A percentile compares a stretch with the other conserved stretches of the same genome.
Evolutionary conservation across 2,113 vertebrate genomes (phyloP).

Genomic region (Cyanoramphus novaezelandiae): DNA sequence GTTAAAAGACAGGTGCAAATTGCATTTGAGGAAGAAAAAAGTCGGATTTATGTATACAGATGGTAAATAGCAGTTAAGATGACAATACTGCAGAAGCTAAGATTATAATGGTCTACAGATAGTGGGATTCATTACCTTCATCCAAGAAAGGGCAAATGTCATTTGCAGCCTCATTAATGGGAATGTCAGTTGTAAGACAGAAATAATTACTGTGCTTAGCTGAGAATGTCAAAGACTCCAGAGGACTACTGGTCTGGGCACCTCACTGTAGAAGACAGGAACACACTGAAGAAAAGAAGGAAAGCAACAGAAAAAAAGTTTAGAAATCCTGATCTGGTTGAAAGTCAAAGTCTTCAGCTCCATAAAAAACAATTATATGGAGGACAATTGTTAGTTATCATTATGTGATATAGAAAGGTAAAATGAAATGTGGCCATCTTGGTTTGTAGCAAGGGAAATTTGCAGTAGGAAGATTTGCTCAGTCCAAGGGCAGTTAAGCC

Average conservation of each 20-base stretch:
- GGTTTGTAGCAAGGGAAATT: neutral
- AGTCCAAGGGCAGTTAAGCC: neutral
- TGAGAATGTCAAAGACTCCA: neutral
- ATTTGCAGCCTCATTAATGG: slow-evolving; percentile 33
- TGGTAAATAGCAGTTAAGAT: slow-evolving; percentile 10
- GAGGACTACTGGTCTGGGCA: neutral
- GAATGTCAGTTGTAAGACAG: slow-evolving; percentile 50
- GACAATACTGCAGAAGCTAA: neutral
- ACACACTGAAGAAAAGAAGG: neutral
- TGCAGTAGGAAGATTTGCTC: neutral
- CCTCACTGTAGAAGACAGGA: neutral
- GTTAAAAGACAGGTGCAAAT: slow-evolving; percentile 52
- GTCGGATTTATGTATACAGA: neutral
- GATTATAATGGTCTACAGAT: neutral
- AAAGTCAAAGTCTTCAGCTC: neutral
- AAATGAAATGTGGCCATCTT: neutral
- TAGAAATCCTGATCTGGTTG: neutral
- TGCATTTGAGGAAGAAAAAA: slow-evolving; percentile 2
- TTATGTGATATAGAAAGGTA: neutral
- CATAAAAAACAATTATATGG: neutral
- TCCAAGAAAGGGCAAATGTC: slow-evolving; percentile 43
- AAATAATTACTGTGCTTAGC: slow-evolving; percentile 47
- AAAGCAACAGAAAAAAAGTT: neutral
- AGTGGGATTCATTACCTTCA: slow-evolving; percentile 33
- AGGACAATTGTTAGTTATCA: neutral